These are phyloP conservation scores for Anneissia japonica DNA, from an alignment of 35 echinoderm and acorn worm species.

Conservation along the genomic window DNA sequence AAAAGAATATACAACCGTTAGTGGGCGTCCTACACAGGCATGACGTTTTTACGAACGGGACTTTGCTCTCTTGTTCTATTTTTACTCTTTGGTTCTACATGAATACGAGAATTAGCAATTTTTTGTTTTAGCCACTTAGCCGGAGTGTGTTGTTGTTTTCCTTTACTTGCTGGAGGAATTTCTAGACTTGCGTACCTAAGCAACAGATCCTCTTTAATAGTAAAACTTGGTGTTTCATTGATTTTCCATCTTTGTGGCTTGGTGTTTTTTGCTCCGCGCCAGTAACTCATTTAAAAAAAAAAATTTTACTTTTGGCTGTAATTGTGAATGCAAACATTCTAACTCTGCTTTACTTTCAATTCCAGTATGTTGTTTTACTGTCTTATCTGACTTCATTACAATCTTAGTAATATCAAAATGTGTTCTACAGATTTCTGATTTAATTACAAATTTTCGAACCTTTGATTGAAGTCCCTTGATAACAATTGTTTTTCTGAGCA, in stretches of 20 bases:
- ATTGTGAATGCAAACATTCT: background rate
- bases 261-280: background rate
- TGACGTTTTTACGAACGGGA: too few species aligned
- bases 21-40: too few species aligned
- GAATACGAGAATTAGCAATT: slow-evolving; percentile 46
- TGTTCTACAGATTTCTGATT: too few species aligned
- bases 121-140: slow-evolving; percentile 39
- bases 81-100: slow-evolving; percentile 49
- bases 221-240: slow-evolving; percentile 24
- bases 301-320: background rate
- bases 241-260: too few species aligned
- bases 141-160: slow-evolving; percentile 35
- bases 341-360: slow-evolving; percentile 16
- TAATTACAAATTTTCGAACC: too few species aligned
- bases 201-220: slow-evolving; percentile 31
- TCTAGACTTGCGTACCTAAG: slow-evolving; percentile 13
- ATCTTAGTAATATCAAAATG: background rate
- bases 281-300: slow-evolving; percentile 27
- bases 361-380: slow-evolving; percentile 22
- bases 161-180: slow-evolving; percentile 45
- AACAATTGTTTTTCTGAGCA: too few species aligned
- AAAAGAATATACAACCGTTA: too few species aligned
- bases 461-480: too few species aligned
- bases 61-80: too few species aligned
- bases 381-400: background rate